phyloP scores from a whole-genome alignment of 2,797 vertebrate genomes.

The Onychomys arenicola region DNA sequence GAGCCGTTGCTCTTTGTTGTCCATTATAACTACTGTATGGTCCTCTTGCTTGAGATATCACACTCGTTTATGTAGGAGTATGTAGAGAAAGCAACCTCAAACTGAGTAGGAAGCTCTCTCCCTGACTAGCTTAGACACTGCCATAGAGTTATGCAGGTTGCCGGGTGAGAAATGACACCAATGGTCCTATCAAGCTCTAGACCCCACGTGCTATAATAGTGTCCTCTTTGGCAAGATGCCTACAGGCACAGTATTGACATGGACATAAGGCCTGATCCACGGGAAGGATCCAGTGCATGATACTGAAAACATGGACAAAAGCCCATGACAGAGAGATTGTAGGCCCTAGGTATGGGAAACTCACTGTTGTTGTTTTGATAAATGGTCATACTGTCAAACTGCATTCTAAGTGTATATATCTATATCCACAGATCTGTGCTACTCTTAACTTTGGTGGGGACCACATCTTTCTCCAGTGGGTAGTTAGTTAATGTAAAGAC shows the following conservation, averaged over 20 bases:
- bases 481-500: background rate
- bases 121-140: background rate
- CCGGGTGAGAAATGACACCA: background rate
- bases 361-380: background rate
- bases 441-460: background rate
- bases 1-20: background rate
- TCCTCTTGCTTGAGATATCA: background rate
- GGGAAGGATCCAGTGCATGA: too few relatives aligned
- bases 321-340: background rate
- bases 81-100: background rate
- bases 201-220: background rate
- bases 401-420: background rate
- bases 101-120: background rate
- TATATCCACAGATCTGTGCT: background rate
- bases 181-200: background rate
- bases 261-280: background rate
- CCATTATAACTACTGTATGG: background rate
- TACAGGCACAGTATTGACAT: background rate
- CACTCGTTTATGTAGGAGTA: background rate
- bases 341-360: background rate
- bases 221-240: background rate
- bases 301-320: background rate
- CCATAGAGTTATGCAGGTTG: background rate
- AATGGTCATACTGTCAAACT: background rate
- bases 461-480: background rate